Evolutionary conservation across 2,888 invertebrate species (phyloP), one percentile per base, ranked within the genome.

Genomic region (Epinotia nisella): DNA sequence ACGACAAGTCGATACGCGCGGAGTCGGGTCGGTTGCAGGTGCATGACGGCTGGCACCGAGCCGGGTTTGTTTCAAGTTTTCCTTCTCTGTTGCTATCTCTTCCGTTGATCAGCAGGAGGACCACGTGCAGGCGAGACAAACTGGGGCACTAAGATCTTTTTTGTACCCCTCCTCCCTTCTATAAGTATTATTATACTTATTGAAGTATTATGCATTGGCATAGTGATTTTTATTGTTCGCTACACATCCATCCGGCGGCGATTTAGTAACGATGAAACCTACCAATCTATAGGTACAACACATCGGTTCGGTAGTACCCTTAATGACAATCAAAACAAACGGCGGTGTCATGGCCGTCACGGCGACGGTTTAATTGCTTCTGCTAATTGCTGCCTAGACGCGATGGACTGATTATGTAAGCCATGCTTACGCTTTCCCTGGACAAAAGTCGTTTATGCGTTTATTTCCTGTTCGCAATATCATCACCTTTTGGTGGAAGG

Each of bases 321-420:
- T 51, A 49, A 64, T 64, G 64, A 29, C 49, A 64, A 51, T 51
- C 29, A 24, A 49, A 49, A 62, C 24, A 49, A 51, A 45, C 41
- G 41, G 61, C 45, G 61, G 61, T 61, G 61, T 61, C 61, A 61
- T 41, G 53, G 29, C 17, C 65, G 51, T 51, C 64, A 35, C 19
- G 15, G 19, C 39, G 35, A 53, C 53, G 65, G 51, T 17, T 65
- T 65, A 65, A 65, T 65, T 53, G 53, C 65, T 53, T 15, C 53
- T 35, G 35, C 65, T 65, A 65, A 65, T 65, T 65, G 65, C 51
- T 17, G 51, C 24, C 62, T 62, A 21, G 24, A 29, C 9, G 7
- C 35, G 53, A 15, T 15, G 9, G 58, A n/a, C 29, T 29, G 13
- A 29, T 11, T 58, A 58, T 24, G n/a, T 15, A n/a, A 49, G 4